Conservation (phyloP, 2,888 invertebrate genomes). For the Pemphredon lugubris region DNA sequence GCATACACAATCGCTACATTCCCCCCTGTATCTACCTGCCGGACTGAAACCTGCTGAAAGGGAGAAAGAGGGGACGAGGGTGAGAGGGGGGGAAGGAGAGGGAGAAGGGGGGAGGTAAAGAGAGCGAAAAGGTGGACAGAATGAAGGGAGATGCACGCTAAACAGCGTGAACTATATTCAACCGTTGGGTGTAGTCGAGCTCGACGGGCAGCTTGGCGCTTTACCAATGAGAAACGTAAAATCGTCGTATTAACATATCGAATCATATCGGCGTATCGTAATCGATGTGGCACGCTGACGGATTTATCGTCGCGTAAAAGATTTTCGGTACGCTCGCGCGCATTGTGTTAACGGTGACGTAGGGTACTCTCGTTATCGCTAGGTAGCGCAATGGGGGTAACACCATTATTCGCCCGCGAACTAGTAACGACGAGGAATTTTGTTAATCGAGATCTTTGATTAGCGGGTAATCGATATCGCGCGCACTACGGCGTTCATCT, state of each 20-base stretch:
- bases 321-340: no score
- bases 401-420: no score
- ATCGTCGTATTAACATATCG: constrained; percentile 42
- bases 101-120: constrained; percentile 4
- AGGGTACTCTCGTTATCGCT: no score
- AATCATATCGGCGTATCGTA: constrained; percentile 40
- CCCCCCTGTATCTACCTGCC: constrained; percentile 45
- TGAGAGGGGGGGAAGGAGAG: constrained; percentile 5
- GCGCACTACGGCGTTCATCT: no score
- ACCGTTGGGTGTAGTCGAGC: constrained; percentile 11
- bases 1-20: constrained; percentile 42
- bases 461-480: no score
- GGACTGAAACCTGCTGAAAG: constrained; percentile 41
- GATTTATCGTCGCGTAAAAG: constrained; percentile 34
- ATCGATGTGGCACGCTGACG: constrained; percentile 30
- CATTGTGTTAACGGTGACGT: neutral
- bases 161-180: constrained; percentile 23
- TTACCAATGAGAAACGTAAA: constrained; percentile 45
- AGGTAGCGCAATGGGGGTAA: no score
- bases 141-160: constrained; percentile 13
- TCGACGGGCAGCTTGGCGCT: constrained; percentile 31
- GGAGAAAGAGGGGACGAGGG: constrained; percentile 6
- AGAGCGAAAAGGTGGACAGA: neutral
- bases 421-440: no score
- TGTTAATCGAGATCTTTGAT: no score